Conservation (phyloP, 2,113 vertebrate genomes). For the Vulpes vulpes region DNA sequence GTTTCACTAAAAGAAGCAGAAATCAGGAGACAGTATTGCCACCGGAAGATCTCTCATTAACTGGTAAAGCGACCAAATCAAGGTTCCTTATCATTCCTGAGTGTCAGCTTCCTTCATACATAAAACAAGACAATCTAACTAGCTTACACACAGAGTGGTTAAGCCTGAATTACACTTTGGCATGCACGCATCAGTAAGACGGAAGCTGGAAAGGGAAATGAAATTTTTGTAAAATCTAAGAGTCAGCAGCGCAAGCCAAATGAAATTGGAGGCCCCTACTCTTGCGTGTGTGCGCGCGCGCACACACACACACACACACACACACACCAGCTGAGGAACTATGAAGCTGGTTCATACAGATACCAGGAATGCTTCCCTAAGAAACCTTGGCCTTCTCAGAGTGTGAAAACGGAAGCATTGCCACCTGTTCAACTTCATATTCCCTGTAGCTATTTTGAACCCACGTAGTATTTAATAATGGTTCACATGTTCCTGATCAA, state of each 20-base stretch:
- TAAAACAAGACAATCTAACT: conserved; percentile 54
- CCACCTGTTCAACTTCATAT: conserved; percentile 69
- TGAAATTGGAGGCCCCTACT: conserved; percentile 2
- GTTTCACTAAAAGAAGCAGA: conserved; percentile 1
- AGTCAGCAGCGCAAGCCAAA: conserved; percentile 43
- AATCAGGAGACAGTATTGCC: conserved; percentile 43
- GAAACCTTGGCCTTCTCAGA: conserved; percentile 59
- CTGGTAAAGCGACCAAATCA: conserved; percentile 40
- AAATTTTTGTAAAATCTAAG: conserved; percentile 39
- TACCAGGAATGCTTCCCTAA: conserved; percentile 71
- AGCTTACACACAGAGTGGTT: neutral
- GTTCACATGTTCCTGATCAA: conserved; percentile 43
- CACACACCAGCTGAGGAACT: conserved; percentile 7
- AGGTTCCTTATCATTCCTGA: conserved; percentile 4
- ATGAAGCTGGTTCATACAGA: conserved; percentile 46
- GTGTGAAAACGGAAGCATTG: conserved; percentile 48
- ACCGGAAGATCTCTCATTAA: conserved; percentile 15
- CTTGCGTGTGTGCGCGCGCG: too few species aligned
- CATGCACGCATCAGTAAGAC: neutral
- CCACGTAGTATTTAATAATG: conserved; percentile 41
- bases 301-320: neutral
- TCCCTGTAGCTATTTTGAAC: conserved; percentile 71
- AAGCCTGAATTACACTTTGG: conserved; percentile 47
- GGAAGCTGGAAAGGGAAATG: conserved; percentile 59
- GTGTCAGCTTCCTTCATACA: conserved; percentile 67